phyloP scores from a whole-genome alignment of 2,113 vertebrate genomes.

The Talpa occidentalis region DNA sequence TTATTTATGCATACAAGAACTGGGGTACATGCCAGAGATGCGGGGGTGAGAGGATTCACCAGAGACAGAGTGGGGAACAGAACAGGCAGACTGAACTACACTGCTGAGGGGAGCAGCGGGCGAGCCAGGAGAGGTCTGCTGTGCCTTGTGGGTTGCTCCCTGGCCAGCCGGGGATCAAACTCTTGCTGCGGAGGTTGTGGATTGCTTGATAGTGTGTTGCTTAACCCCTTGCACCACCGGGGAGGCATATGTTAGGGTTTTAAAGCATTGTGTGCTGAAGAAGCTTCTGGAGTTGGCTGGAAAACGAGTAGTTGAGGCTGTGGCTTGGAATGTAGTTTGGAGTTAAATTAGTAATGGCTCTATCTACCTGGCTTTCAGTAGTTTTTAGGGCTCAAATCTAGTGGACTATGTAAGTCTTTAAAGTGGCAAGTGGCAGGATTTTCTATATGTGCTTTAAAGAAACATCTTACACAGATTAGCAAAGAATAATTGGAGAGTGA shows the following conservation, averaged over 20 bases:
- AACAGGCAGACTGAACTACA: no score
- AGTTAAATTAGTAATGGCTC: background rate
- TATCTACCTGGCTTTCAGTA: background rate
- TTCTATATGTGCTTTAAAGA: background rate
- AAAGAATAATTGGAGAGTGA: background rate
- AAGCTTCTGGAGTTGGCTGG: background rate
- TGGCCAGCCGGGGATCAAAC: no score
- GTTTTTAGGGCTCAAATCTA: background rate
- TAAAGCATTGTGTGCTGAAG: background rate
- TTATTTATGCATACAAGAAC: no score
- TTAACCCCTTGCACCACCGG: no score
- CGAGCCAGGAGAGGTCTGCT: no score
- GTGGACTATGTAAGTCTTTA: background rate
- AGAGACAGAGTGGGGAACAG: no score
- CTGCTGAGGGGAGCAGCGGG: no score
- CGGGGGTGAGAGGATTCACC: no score
- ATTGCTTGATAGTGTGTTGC: no score
- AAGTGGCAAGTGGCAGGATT: background rate
- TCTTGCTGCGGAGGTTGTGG: no score
- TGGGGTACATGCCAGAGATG: no score
- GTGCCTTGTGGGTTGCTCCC: no score
- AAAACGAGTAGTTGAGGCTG: background rate
- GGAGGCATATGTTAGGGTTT: background rate
- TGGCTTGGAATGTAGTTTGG: background rate
- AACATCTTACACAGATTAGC: background rate